Conservation (phyloP, 1,140 invertebrate genomes). For the Psilanteris sp. region DNA sequence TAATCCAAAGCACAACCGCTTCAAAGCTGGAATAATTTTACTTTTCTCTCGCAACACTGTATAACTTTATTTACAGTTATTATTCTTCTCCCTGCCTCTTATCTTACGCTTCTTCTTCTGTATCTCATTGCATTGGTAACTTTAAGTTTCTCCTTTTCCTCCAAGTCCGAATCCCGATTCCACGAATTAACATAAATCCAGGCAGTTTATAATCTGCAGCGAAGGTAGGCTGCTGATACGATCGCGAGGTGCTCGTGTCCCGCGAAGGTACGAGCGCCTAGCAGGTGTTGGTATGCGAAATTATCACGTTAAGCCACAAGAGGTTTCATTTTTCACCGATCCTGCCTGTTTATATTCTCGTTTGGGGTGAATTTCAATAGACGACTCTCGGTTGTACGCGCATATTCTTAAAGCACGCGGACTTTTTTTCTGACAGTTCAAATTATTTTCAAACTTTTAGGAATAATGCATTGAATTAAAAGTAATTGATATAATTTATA, state of each 20-base stretch:
- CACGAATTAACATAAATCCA: constrained; percentile 78
- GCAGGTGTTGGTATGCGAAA: constrained; percentile 77
- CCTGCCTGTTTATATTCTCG: constrained; percentile 57
- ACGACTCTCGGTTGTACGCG: constrained; percentile 34
- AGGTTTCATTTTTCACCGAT: constrained; percentile 71
- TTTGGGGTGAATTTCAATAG: constrained; percentile 66
- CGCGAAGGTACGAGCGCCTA: constrained; percentile 66
- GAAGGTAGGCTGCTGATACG: constrained; percentile 73
- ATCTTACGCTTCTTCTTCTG: constrained; percentile 61
- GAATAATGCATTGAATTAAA: too few relatives aligned
- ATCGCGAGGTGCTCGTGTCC: constrained; percentile 71
- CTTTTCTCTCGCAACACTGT: constrained; percentile 32
- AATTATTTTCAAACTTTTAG: constrained; percentile 14
- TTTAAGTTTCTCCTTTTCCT: constrained; percentile 63
- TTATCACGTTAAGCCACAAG: constrained; percentile 72
- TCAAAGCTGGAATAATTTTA: constrained; percentile 21
- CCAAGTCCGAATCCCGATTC: constrained; percentile 67
- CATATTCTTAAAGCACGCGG: constrained; percentile 40
- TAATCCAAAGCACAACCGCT: constrained; percentile 17
- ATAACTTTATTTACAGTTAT: constrained; percentile 63
- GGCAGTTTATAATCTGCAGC: constrained; percentile 76
- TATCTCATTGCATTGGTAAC: constrained; percentile 63
- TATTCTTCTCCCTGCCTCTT: constrained; percentile 57
- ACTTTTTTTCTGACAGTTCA: neutral
- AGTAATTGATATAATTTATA: too few relatives aligned